phyloP scores from a whole-genome alignment of 1,140 invertebrate genomes.

The Cepaea nemoralis region DNA sequence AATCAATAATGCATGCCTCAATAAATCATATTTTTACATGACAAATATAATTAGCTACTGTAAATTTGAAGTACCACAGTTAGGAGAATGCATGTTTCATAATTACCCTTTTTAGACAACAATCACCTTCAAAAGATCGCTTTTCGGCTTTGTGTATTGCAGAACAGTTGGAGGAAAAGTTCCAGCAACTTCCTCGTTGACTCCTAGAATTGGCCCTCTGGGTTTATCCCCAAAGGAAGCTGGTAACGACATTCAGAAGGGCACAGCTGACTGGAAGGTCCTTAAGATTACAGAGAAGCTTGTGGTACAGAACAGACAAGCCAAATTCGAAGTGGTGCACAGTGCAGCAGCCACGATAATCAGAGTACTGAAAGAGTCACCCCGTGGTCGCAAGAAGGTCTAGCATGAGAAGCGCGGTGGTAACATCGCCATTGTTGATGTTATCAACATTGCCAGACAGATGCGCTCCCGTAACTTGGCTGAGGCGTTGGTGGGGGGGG shows the following conservation, averaged over 20 bases:
- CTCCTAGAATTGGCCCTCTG: conserved; percentile 98
- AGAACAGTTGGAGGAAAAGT: conserved; percentile 99
- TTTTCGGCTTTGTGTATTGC: no score
- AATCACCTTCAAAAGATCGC: no score
- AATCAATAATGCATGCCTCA: no score
- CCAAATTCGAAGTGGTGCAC: conserved; percentile 96
- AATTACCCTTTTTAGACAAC: no score
- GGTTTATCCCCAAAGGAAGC: conserved; percentile 99
- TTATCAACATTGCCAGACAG: conserved; percentile 88
- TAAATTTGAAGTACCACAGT: no score
- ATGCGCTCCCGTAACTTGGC: conserved; percentile 98
- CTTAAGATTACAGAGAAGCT: conserved; percentile 98
- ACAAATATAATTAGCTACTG: no score
- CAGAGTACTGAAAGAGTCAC: conserved; percentile 97
- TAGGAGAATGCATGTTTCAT: no score
- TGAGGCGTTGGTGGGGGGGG: conserved; percentile 88
- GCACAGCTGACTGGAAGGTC: conserved; percentile 98
- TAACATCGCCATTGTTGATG: conserved; percentile 93
- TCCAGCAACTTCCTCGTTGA: conserved; percentile 97
- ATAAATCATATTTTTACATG: no score
- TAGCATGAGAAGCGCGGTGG: conserved; percentile 99
- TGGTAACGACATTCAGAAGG: conserved; percentile 99
- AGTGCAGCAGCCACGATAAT: conserved; percentile 98
- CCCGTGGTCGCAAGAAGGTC: conserved; percentile 98
- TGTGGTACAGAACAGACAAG: conserved; percentile 98